Percentiles rank a stretch among this genome's conserved stretches.
phyloP scores from a whole-genome alignment of 2,888 invertebrate species.

The Brachynemurus nebulosus region DNA sequence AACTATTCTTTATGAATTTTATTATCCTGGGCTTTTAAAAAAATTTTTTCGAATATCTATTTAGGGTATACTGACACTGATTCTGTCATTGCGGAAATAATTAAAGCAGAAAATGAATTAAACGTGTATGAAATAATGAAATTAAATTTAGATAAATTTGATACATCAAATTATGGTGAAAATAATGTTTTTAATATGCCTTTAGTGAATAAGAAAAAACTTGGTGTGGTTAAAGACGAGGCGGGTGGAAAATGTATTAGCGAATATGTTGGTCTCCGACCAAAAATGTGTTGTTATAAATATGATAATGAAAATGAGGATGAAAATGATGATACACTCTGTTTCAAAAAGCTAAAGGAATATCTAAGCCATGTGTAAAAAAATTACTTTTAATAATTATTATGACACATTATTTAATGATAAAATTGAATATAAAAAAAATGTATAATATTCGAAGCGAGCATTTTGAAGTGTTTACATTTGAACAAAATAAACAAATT shows the following conservation, averaged over 20 bases:
- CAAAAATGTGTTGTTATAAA: conserved; percentile 22
- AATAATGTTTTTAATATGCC: conserved; percentile 22
- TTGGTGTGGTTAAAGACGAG: conserved; percentile 23
- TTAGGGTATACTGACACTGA: background rate
- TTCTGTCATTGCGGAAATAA: background rate
- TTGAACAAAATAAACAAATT: conserved; percentile 13
- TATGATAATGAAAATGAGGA: conserved; percentile 12
- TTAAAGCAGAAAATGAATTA: background rate
- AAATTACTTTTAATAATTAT: conserved; percentile 11
- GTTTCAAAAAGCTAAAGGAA: conserved; percentile 10
- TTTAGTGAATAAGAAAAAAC: conserved; percentile 20
- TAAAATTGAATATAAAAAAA: conserved; percentile 5
- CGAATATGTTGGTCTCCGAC: conserved; percentile 21
- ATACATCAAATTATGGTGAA: conserved; percentile 20
- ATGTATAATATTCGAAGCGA: conserved; percentile 10
- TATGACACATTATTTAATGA: conserved; percentile 8
- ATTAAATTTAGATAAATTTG: background rate
- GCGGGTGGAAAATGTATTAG: conserved; percentile 18
- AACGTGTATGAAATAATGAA: background rate
- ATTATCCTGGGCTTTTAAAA: background rate
- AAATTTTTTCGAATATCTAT: background rate
- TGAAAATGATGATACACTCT: too few species aligned
- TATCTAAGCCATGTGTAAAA: conserved; percentile 8
- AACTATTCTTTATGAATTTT: conserved; percentile 1
- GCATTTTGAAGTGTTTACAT: conserved; percentile 11